A percentile compares a stretch with the other conserved stretches of the same genome.
These are phyloP conservation scores for Poeciliopsis prolifica DNA, from an alignment of 2,113 vertebrate species.

Conservation along the genomic window DNA sequence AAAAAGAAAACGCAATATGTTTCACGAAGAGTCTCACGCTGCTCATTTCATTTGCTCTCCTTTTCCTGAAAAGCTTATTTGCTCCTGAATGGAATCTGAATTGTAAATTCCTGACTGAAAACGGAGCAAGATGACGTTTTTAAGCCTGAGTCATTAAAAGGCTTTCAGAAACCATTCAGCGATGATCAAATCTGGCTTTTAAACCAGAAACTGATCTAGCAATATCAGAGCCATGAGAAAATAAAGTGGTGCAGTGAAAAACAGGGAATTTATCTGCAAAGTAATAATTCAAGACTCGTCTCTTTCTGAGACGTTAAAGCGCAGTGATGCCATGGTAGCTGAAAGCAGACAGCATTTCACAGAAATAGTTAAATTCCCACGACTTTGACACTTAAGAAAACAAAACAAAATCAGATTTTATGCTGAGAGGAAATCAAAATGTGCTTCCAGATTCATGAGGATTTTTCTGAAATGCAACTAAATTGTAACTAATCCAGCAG, in stretches of 20 bases:
- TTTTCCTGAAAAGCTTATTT: slow-evolving; percentile 7
- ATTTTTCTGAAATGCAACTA: too few species aligned
- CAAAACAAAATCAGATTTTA: neutral
- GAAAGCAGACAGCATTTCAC: neutral
- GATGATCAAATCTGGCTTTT: slow-evolving; percentile 1
- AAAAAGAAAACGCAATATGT: slow-evolving; percentile 46
- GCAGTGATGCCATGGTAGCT: neutral
- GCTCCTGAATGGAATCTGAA: slow-evolving; percentile 26
- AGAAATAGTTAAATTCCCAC: neutral
- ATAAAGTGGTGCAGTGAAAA: too few species aligned
- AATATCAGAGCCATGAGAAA: neutral
- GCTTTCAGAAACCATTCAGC: slow-evolving; percentile 31
- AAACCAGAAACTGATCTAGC: slow-evolving; percentile 6
- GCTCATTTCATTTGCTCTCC: slow-evolving; percentile 29
- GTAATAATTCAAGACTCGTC: neutral
- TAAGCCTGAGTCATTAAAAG: slow-evolving; percentile 48
- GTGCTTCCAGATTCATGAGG: too few species aligned
- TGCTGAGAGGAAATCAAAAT: neutral
- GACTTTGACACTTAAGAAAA: too few species aligned
- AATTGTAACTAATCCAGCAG: too few species aligned
- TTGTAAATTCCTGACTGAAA: slow-evolving; percentile 57
- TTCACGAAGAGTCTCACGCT: slow-evolving; percentile 6
- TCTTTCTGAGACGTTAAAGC: neutral
- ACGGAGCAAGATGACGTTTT: slow-evolving; percentile 42
- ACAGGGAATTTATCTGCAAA: neutral